Conservation (phyloP, 2,797 vertebrate species). For the Phrynocephalus vlangalii region DNA sequence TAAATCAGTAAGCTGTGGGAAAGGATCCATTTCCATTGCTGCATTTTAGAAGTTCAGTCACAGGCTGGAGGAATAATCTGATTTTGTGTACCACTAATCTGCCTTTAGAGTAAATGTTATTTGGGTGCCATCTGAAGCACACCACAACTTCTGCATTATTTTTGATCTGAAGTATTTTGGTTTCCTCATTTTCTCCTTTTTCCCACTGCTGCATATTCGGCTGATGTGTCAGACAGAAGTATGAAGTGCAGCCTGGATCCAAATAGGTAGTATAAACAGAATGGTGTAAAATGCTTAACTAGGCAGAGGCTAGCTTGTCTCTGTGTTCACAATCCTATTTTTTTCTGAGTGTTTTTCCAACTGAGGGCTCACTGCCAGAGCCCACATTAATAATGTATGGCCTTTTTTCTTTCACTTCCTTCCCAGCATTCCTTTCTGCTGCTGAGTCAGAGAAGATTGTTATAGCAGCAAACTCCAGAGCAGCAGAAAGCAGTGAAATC, state of each 20-base stretch:
- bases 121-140: not conserved
- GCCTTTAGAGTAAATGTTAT: rapidly evolving
- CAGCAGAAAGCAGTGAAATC: conserved; percentile 40
- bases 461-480: conserved; percentile 61
- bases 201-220: not conserved
- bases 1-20: not conserved
- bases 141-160: not conserved
- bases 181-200: too few species aligned
- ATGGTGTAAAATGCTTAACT: conserved; percentile 39
- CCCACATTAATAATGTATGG: conserved; percentile 75
- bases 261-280: conserved; percentile 29
- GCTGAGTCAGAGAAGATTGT: conserved; percentile 78
- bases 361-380: conserved; percentile 67
- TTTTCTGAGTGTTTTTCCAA: conserved; percentile 68
- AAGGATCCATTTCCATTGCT: not conserved
- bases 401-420: conserved; percentile 62
- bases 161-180: not conserved
- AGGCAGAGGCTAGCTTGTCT: conserved; percentile 15
- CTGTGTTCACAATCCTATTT: conserved; percentile 56
- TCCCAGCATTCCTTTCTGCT: conserved; percentile 64
- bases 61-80: not conserved
- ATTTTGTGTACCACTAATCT: rapidly evolving
- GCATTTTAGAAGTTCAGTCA: not conserved
- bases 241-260: not conserved
- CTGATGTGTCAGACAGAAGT: not conserved